Percentiles rank a stretch among this genome's conserved stretches.
phyloP scores from a whole-genome alignment of 2,113 vertebrate species.

The Ibidorhyncha struthersii region DNA sequence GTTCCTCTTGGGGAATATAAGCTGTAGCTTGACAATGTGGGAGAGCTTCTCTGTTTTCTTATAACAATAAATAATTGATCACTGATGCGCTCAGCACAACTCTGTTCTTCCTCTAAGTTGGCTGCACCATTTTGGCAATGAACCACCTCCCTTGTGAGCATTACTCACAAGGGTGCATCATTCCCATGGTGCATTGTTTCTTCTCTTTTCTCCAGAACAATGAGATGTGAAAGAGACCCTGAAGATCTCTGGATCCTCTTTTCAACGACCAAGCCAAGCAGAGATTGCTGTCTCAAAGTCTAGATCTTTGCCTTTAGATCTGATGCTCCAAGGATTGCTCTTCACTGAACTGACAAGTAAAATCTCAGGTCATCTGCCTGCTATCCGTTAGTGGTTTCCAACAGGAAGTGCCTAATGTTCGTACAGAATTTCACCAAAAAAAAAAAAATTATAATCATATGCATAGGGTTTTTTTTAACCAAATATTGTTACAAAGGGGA shows the following conservation, averaged over 20 bases:
- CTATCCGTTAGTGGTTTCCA: background rate
- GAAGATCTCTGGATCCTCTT: background rate
- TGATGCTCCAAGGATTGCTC: background rate
- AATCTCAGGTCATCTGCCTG: background rate
- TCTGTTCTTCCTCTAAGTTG: background rate
- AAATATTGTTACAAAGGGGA: background rate
- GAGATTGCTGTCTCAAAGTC: background rate
- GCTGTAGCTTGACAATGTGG: background rate
- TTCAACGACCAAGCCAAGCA: background rate
- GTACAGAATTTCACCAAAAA: background rate
- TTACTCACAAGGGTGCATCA: background rate
- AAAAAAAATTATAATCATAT: background rate
- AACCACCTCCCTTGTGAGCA: background rate
- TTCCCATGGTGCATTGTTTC: background rate
- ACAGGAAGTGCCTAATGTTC: background rate
- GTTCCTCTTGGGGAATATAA: background rate
- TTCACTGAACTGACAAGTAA: background rate
- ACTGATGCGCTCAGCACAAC: background rate
- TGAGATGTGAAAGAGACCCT: background rate
- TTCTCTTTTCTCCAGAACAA: background rate
- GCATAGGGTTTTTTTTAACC: background rate
- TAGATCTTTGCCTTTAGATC: background rate
- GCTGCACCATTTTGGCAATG: background rate
- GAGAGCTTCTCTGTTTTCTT: conserved; percentile 19
- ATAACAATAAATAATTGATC: conserved; percentile 52